Percentiles rank a stretch among this genome's conserved stretches.
These are phyloP conservation scores for Telmatochromis sp. DNA, from an alignment of 2,113 vertebrate species.

Conservation along the genomic window DNA sequence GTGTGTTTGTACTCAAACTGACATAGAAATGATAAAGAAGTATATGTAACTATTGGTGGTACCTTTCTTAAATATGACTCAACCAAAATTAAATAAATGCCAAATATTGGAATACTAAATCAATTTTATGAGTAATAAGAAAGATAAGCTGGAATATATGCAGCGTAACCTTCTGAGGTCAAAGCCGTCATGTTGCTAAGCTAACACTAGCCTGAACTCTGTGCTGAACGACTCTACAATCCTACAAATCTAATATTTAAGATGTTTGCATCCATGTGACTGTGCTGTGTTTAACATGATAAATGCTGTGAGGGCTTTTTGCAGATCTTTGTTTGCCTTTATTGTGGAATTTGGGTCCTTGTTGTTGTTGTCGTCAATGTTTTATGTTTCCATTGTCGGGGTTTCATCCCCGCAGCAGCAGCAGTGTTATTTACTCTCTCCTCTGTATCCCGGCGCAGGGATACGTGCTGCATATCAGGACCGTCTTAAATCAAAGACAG, in stretches of 20 bases:
- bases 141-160: neutral
- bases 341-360: neutral
- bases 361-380: neutral
- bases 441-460: neutral
- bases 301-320: neutral
- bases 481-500: constrained; percentile 26
- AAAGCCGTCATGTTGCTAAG: neutral
- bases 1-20: neutral
- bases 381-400: neutral
- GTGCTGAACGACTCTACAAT: neutral
- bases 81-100: fast-evolving
- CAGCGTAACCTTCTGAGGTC: neutral
- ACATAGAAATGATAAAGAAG: fast-evolving
- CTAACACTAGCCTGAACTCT: neutral
- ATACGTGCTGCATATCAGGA: neutral
- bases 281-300: neutral
- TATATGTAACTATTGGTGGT: neutral
- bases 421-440: neutral
- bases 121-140: neutral
- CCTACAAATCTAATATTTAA: neutral
- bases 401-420: neutral
- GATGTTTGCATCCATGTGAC: neutral
- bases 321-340: neutral
- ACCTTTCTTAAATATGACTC: neutral
- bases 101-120: fast-evolving